phyloP scores from a whole-genome alignment of 2,113 vertebrate genomes.

The Gambusia affinis region DNA sequence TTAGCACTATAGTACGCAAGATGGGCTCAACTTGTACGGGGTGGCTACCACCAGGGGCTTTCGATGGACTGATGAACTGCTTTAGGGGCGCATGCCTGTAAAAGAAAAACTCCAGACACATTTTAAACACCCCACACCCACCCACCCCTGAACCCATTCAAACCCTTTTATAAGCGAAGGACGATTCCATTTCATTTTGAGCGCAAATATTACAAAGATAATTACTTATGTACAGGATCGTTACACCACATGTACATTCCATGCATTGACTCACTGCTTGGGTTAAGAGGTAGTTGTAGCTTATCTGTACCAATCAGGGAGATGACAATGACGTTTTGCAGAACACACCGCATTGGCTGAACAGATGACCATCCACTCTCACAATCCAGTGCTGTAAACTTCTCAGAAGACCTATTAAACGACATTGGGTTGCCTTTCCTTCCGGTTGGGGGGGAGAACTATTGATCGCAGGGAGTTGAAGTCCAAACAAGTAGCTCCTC shows the following conservation, averaged over 20 bases:
- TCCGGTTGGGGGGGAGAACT: conserved; percentile 63
- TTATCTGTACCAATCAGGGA: conserved; percentile 59
- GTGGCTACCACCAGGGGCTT: conserved; percentile 59
- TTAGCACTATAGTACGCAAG: conserved; percentile 56
- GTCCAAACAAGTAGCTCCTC: conserved; percentile 69
- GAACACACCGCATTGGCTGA: conserved; percentile 55
- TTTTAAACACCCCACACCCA: conserved; percentile 64
- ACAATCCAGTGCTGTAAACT: conserved; percentile 61
- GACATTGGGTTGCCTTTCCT: conserved; percentile 65
- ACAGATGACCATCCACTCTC: conserved; percentile 67
- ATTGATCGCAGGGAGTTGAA: conserved; percentile 66
- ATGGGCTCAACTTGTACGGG: conserved; percentile 56
- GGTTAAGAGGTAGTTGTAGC: conserved; percentile 70
- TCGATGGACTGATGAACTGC: conserved; percentile 61
- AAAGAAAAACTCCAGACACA: conserved; percentile 77
- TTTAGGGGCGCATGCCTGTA: conserved; percentile 73
- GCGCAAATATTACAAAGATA: neutral
- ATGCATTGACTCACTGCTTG: conserved; percentile 77
- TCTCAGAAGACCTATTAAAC: conserved; percentile 74
- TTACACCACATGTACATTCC: conserved; percentile 74
- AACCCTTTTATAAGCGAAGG: conserved; percentile 1
- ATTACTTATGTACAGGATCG: conserved; percentile 54
- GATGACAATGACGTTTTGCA: conserved; percentile 51
- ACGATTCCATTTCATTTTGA: conserved; percentile 4
- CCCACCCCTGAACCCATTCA: conserved; percentile 23